These are phyloP conservation scores for Acromyrmex echinatior DNA, from an alignment of 1,140 invertebrate genomes.

Conservation along the genomic window DNA sequence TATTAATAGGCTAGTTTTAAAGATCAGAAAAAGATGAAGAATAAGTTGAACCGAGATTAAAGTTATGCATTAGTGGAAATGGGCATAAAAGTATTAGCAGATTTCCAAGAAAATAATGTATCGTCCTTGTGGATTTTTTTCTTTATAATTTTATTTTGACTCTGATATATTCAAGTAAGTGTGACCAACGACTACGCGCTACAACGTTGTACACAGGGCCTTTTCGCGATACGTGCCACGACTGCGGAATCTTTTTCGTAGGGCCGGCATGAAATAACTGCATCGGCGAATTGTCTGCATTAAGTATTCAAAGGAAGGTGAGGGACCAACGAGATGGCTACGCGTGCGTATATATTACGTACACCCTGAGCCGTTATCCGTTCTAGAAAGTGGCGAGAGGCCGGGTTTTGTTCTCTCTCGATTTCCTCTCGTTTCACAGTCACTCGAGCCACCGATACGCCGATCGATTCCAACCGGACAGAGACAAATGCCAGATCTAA, in stretches of 20 bases:
- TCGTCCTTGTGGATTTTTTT: constrained; percentile 47
- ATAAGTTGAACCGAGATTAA: too few species aligned
- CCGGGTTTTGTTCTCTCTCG: constrained; percentile 66
- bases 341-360: constrained; percentile 77
- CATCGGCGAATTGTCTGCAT: constrained; percentile 85
- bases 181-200: constrained; percentile 77
- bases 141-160: constrained; percentile 59
- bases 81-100: neutral
- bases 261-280: constrained; percentile 84
- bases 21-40: too few species aligned
- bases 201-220: constrained; percentile 61
- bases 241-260: constrained; percentile 81
- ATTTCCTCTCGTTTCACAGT: constrained; percentile 56
- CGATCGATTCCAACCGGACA: constrained; percentile 47
- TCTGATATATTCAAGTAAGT: constrained; percentile 58
- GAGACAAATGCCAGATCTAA: constrained; percentile 53
- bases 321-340: constrained; percentile 79
- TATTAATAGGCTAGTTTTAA: neutral
- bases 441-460: constrained; percentile 57
- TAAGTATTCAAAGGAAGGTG: constrained; percentile 85
- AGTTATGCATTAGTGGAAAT: too few species aligned
- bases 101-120: neutral
- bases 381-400: constrained; percentile 72
- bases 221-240: constrained; percentile 79
- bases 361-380: constrained; percentile 79